Percentiles rank a stretch among this genome's conserved stretches.
Conservation (phyloP, 2,797 vertebrate genomes). For the Manis javanica region DNA sequence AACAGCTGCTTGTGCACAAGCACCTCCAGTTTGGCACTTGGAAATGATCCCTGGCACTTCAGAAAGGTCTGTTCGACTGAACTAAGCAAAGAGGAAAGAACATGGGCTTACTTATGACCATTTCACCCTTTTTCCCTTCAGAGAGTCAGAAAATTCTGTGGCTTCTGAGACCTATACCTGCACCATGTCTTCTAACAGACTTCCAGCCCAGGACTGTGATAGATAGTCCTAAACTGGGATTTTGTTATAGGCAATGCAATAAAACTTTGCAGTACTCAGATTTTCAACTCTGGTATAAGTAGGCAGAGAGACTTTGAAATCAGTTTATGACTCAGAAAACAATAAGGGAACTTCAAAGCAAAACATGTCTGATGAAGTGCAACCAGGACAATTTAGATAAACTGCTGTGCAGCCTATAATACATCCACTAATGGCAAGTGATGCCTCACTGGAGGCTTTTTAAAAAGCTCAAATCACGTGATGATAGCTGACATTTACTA, state of each 20-base stretch:
- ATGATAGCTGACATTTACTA: not conserved
- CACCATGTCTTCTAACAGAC: not conserved
- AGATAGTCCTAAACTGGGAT: not conserved
- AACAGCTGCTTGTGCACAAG: not conserved
- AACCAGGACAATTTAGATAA: not conserved
- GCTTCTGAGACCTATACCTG: not conserved
- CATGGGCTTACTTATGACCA: not conserved
- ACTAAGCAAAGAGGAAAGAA: not conserved
- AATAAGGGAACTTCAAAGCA: not conserved
- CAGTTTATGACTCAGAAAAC: constrained; percentile 14
- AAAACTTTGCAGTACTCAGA: not conserved
- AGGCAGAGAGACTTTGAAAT: not conserved
- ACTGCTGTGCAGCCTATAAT: not conserved
- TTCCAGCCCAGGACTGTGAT: not conserved
- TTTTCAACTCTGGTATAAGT: not conserved
- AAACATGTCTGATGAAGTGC: constrained; percentile 7
- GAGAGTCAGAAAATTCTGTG: not conserved
- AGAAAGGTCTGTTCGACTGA: not conserved
- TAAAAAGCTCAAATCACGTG: not conserved
- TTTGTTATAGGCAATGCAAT: not conserved
- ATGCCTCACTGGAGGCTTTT: not conserved
- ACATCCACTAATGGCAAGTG: not conserved
- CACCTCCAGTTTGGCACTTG: not conserved
- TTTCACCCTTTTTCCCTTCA: not conserved
- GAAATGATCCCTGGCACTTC: not conserved